Percentiles rank a stretch among this genome's conserved stretches.
Evolutionary conservation across 2,888 invertebrate species (phyloP).

Genomic region (Gastracanthus pulcherrimus): DNA sequence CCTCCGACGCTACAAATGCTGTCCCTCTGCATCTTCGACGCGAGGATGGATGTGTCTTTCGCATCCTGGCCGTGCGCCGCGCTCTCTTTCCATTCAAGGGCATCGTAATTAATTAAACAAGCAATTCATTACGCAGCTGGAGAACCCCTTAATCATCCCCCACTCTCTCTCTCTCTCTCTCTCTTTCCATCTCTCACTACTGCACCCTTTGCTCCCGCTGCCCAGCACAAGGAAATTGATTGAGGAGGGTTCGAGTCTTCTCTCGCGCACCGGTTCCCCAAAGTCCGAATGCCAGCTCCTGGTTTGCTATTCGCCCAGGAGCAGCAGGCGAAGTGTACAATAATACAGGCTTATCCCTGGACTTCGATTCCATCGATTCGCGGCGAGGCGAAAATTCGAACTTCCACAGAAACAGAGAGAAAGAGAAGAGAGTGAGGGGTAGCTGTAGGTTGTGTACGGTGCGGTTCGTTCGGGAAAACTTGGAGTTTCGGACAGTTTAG

Average conservation of each 20-base stretch:
- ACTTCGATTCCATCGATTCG: slow-evolving; percentile 23
- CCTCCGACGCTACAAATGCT: too few species aligned
- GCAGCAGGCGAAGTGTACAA: not conserved
- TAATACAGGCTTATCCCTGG: not conserved
- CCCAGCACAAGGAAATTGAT: slow-evolving; percentile 74
- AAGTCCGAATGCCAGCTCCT: slow-evolving; percentile 42
- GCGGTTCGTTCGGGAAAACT: not conserved
- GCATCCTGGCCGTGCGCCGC: slow-evolving; percentile 67
- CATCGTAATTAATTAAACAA: slow-evolving; percentile 87
- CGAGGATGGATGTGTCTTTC: slow-evolving; percentile 70
- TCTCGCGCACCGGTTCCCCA: not conserved
- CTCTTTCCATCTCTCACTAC: slow-evolving; percentile 44
- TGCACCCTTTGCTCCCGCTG: slow-evolving; percentile 61
- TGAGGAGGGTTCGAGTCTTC: slow-evolving; percentile 67
- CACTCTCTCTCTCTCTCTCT: slow-evolving; percentile 48
- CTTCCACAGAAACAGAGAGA: not conserved
- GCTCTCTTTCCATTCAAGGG: too few species aligned
- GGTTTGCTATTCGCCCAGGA: too few species aligned
- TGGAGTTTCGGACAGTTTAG: not conserved
- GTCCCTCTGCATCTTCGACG: slow-evolving; percentile 59
- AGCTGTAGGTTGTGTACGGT: not conserved
- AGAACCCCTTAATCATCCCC: slow-evolving; percentile 63
- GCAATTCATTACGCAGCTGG: slow-evolving; percentile 84
- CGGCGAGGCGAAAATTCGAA: slow-evolving; percentile 22
- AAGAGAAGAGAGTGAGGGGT: not conserved